Conservation (phyloP, 1,140 invertebrate species). For the Penaeus vannamei region DNA sequence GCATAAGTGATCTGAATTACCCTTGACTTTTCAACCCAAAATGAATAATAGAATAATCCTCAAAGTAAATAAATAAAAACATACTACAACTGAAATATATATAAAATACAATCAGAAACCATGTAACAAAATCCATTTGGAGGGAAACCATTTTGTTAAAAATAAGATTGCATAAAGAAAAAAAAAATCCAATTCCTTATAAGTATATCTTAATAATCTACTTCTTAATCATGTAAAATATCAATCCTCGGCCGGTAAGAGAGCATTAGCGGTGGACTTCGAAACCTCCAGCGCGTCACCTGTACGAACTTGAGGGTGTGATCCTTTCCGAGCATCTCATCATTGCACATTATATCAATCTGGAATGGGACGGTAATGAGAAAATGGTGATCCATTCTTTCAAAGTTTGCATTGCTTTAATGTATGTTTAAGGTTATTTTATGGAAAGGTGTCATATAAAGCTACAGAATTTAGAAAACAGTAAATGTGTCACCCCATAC, state of each 20-base stretch:
- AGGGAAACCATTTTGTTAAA: too few species aligned
- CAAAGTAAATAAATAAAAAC: neutral
- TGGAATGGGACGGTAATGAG: slow-evolving; percentile 73
- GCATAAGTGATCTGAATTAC: too few species aligned
- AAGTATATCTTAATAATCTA: too few species aligned
- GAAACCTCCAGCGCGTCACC: slow-evolving; percentile 96
- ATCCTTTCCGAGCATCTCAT: slow-evolving; percentile 97
- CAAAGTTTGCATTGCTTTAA: neutral
- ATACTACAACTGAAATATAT: neutral
- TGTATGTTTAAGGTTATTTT: neutral
- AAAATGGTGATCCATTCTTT: neutral
- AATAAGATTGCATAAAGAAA: too few species aligned
- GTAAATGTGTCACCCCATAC: too few species aligned
- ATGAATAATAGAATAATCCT: neutral
- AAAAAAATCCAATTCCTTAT: too few species aligned
- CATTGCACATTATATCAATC: slow-evolving; percentile 99
- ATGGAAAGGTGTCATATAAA: neutral
- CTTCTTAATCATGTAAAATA: slow-evolving; percentile 39
- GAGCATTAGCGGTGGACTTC: slow-evolving; percentile 87
- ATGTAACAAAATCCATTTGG: neutral
- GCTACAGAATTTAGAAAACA: too few species aligned
- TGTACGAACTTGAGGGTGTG: slow-evolving; percentile 99
- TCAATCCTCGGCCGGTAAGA: slow-evolving; percentile 75
- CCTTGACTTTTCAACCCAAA: too few species aligned
- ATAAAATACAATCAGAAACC: neutral